These are phyloP conservation scores for Axis porcinus DNA, from an alignment of 2,113 vertebrate species.

Conservation along the genomic window DNA sequence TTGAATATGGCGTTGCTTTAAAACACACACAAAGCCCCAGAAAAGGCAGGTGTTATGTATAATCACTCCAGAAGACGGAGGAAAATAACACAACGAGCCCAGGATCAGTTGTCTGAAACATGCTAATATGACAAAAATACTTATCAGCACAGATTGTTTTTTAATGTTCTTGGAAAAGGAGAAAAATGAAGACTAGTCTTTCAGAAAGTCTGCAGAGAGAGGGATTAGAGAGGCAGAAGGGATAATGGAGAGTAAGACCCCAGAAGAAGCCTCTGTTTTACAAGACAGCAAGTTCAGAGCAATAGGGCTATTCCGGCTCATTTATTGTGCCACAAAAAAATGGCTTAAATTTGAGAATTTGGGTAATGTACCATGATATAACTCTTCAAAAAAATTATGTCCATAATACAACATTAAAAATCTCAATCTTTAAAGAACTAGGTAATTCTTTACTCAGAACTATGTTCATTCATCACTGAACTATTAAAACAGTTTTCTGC, in stretches of 20 bases:
- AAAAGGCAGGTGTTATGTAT: neutral
- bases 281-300: neutral
- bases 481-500: neutral
- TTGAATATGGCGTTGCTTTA: neutral
- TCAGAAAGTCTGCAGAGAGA: neutral
- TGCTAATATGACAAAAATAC: neutral
- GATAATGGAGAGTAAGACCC: neutral
- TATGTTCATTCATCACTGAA: neutral
- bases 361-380: neutral
- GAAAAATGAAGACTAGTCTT: neutral
- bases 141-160: slow-evolving; percentile 7
- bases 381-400: neutral
- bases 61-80: neutral
- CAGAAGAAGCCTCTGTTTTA: neutral
- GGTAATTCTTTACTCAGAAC: neutral
- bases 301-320: neutral
- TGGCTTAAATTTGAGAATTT: neutral
- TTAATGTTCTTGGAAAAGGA: neutral
- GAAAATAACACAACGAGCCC: neutral
- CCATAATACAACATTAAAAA: neutral
- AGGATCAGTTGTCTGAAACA: neutral
- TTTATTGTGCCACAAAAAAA: neutral
- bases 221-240: neutral
- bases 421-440: neutral
- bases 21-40: neutral